Base-by-base conservation (phyloP, 2,113 vertebrate genomes). In the Peucedramus taeniatus region DNA sequence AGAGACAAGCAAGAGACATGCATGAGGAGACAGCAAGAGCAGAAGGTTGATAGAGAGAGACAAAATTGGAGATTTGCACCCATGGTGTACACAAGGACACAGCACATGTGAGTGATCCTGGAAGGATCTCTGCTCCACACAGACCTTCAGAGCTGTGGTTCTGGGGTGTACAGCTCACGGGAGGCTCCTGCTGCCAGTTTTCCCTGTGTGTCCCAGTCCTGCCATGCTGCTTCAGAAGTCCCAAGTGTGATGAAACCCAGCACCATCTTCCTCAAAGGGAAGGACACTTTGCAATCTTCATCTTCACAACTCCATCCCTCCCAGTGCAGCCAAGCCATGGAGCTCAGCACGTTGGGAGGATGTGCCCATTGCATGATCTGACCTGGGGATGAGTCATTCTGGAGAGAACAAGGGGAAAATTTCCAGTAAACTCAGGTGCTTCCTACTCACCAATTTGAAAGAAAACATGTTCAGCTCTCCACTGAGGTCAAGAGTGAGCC, bases 1-100 rank as follows among this genome's bases (percentile, higher is more conserved):
- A 82, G 77, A 84, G 93, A 90, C 71, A 83, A 92, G 72, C 47
- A 79, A 93, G 89, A 91, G 89, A 68, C 78, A 80, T 1, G 27
- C 89, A 90, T 90, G 91, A 94, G 76, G 60, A 71, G 20, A 82
- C 77, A 94, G 83, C 1, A 13, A 47, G 60, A 68, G 42, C 21
- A 44, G 50, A 24, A 59, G n/a, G 42, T 56, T 77, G 56, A 77
- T 13, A 60, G 47, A 75, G 8, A 51, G 33, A 68, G 17, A 77
- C 0, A 2, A 65, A 83, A 80, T 1, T 39, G 14, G 35, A 88
- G 70, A 74, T 63, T 35, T 54, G 24, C 18, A 77, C 59, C 24
- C 15, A 44, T 35, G 14, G 10, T 0, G 0, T 65, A 31, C 77
- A 54, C 77, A 87, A 84, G 47, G 56, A 87, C 56, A 77, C 31